Conservation (phyloP, 2,797 vertebrate genomes). For the Leucoraja ocellata region DNA sequence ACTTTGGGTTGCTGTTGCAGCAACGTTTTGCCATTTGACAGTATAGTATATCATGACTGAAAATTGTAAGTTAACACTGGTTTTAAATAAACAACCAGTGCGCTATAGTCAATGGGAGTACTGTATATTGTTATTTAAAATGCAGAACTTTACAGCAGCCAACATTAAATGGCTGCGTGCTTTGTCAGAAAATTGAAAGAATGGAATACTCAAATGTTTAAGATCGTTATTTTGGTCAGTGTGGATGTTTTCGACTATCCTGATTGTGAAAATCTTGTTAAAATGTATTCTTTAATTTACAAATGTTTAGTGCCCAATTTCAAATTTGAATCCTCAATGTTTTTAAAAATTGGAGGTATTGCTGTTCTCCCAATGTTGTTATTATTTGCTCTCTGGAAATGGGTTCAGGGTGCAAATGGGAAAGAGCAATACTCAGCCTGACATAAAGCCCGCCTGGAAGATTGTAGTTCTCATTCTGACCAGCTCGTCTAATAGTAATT, state of each 20-base stretch:
- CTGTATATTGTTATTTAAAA: slow-evolving; percentile 15
- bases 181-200: background rate
- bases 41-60: background rate
- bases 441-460: background rate
- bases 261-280: no score
- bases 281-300: background rate
- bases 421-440: background rate
- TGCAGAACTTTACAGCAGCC: background rate
- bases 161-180: background rate
- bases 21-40: background rate
- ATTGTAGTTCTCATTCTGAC: background rate
- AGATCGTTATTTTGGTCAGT: background rate
- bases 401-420: background rate
- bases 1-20: background rate
- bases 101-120: background rate
- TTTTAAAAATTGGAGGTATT: background rate
- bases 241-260: background rate
- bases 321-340: background rate
- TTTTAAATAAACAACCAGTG: background rate
- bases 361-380: no score
- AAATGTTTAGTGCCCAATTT: background rate
- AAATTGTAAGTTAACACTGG: background rate
- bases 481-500: background rate
- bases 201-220: background rate
- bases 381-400: background rate